Conservation (phyloP, 2,888 invertebrate genomes). For the Acanthosepion pharaonis region DNA sequence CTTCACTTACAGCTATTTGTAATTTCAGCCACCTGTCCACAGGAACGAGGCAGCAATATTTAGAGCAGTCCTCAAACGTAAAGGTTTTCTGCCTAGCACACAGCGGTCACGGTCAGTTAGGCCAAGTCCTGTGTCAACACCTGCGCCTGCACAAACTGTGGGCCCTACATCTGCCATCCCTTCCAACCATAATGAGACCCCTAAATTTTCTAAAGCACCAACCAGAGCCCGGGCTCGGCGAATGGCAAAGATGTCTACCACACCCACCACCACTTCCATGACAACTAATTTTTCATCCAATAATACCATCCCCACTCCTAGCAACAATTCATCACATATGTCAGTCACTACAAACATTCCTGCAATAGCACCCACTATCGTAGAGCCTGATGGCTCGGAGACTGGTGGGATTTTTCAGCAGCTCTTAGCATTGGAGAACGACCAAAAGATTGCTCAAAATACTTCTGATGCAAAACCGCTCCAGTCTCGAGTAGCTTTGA, state of each 20-base stretch:
- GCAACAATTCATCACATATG: background rate
- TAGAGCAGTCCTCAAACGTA: conserved; percentile 36
- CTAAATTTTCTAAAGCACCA: background rate
- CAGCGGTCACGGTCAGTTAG: background rate
- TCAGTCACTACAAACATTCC: background rate
- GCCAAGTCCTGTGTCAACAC: conserved; percentile 34
- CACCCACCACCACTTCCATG: background rate
- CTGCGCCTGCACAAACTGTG: background rate
- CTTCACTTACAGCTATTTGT: conserved; percentile 4
- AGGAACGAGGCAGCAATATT: conserved; percentile 34
- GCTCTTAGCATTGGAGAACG: background rate
- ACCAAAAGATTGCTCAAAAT: background rate
- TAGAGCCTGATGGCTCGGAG: background rate
- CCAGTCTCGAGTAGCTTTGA: background rate
- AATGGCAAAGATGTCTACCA: conserved; percentile 23
- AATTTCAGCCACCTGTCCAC: conserved; percentile 46
- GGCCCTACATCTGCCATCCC: background rate
- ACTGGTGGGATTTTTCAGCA: background rate
- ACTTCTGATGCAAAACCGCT: background rate
- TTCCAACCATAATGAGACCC: background rate
- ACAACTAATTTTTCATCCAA: background rate
- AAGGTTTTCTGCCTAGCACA: background rate
- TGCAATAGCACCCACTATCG: too few relatives aligned
- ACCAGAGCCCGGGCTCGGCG: background rate
- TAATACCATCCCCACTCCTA: background rate